Evolutionary conservation across 2,113 vertebrate genomes (phyloP), one percentile per base, ranked within the genome.

Genomic region (Dasyornis broadbenti): DNA sequence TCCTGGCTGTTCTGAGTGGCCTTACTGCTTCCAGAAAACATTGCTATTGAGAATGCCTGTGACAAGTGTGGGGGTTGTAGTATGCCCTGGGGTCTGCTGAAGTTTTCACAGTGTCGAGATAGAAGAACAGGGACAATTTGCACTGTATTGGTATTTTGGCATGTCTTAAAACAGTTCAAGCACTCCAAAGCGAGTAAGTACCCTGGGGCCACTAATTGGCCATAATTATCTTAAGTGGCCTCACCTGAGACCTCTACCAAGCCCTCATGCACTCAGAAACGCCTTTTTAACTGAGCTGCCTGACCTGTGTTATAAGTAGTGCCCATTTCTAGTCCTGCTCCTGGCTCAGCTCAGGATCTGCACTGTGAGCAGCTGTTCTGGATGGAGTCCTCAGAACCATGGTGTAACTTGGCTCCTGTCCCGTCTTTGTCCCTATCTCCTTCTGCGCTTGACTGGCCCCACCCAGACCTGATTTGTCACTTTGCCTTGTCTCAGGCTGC

Each of bases 51-150:
- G 50, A 69, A 57, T 6, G 0, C 26, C 15, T 63, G 13, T 68
- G 77, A 49, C 6, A 17, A n/a, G 15, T 1, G 0, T 22, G 17
- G 15, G 35, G 11, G 3, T 79, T 3, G 1, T 19, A 17, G 21
- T 15, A 9, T 2, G 2, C 9, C 19, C 26, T 26, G 50, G 9
- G 18, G 9, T 11, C 19, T 2, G 1, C 35, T 52, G 30, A 26
- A 17, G 13, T 70, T 73, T 33, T 37, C n/a, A 24, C 27, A 63
- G 33, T 63, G 64, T 39, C 17, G 44, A 59, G 24, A 10, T 47
- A 47, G 9, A 59, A 30, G 27, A 66, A 14, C 14, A 61, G 53
- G 22, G 28, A 42, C 28, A 28, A 5, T 3, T 10, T 47, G 33
- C 0, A 0, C 21, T 50, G 4, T 27, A 7, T 24, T 39, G n/a